Conservation (phyloP, 2,888 invertebrate species). For the Linnaemya vulpina region DNA sequence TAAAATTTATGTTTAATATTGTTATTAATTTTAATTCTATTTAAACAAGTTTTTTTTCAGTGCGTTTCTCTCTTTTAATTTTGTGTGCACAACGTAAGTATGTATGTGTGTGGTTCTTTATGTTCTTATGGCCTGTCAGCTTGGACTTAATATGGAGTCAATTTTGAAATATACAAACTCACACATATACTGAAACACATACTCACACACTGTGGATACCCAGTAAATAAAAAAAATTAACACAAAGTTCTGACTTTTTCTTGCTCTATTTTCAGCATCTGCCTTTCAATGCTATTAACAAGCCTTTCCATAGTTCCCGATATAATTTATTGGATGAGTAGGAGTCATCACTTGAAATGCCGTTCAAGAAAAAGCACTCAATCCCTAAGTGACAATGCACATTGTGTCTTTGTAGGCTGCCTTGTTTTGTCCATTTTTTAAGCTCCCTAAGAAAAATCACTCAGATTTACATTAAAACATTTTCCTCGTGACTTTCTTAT, state of each 20-base stretch:
- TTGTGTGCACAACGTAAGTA: neutral
- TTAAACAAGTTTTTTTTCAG: constrained; percentile 43
- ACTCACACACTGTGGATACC: neutral
- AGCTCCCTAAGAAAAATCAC: no score
- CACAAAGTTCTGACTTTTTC: neutral
- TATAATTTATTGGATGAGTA: no score
- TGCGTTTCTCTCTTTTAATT: constrained; percentile 30
- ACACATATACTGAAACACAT: neutral
- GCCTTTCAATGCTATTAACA: no score
- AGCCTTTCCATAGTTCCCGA: no score
- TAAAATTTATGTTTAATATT: constrained; percentile 64
- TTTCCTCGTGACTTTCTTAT: no score
- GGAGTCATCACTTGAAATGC: no score
- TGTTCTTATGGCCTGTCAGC: neutral
- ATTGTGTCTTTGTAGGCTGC: no score
- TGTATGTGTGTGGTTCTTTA: neutral
- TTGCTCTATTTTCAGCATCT: no score
- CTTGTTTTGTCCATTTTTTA: no score
- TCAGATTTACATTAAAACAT: no score
- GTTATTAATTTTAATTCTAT: constrained; percentile 69
- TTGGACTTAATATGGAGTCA: constrained; percentile 53
- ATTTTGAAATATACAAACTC: constrained; percentile 61
- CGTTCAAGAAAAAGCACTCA: no score
- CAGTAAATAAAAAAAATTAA: neutral
- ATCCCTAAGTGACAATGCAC: no score